These are phyloP conservation scores for Mobula hypostoma DNA, from an alignment of 2,113 vertebrate genomes.

Conservation along the genomic window DNA sequence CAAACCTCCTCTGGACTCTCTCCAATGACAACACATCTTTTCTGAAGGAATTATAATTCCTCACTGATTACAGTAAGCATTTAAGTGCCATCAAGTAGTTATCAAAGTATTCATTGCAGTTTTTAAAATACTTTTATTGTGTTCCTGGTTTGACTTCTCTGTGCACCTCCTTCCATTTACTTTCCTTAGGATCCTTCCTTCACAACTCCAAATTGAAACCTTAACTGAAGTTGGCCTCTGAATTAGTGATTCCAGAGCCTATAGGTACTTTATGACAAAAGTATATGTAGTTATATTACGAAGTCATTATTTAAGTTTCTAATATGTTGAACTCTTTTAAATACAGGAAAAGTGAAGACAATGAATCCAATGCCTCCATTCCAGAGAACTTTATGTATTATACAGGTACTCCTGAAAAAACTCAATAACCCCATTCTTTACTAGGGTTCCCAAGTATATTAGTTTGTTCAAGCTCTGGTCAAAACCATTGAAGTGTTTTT, in stretches of 20 bases:
- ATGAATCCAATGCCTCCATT: constrained; percentile 18
- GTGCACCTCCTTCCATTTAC: not conserved
- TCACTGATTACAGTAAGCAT: not conserved
- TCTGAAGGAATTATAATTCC: too few relatives aligned
- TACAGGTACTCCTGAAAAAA: not conserved
- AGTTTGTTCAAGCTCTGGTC: not conserved
- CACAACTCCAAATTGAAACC: not conserved
- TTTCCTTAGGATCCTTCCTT: not conserved
- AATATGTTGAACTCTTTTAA: not conserved
- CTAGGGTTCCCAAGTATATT: not conserved
- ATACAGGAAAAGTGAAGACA: constrained; percentile 4
- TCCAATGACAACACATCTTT: too few relatives aligned
- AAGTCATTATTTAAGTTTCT: not conserved
- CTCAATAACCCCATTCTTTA: not conserved
- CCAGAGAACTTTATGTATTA: not conserved
- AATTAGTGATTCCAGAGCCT: not conserved
- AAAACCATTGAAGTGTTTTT: not conserved
- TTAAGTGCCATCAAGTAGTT: not conserved
- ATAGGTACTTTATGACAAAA: not conserved
- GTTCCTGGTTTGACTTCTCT: too few relatives aligned
- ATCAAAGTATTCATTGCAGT: not conserved
- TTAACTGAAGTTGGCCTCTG: not conserved
- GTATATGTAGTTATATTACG: not conserved
- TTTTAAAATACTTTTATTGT: too few relatives aligned
- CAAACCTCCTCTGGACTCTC: too few relatives aligned